A percentile compares a stretch with the other conserved stretches of the same genome.
Conservation (phyloP, 2,113 vertebrate species). For the Dicrurus megarhynchus region DNA sequence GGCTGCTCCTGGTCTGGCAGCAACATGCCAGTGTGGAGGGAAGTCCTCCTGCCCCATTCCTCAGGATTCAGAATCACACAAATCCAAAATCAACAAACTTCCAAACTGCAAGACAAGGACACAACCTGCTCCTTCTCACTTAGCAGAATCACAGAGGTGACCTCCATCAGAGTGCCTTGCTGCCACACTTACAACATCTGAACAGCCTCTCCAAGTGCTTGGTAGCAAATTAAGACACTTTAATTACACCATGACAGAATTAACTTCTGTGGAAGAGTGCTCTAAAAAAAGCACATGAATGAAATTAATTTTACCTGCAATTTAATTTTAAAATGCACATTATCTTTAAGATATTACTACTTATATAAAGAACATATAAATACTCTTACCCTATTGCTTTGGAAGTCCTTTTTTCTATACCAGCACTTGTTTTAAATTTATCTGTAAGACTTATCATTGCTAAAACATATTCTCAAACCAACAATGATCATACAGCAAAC, state of each 20-base stretch:
- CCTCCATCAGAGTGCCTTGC: neutral
- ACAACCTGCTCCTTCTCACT: neutral
- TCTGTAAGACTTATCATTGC: neutral
- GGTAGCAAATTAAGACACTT: neutral
- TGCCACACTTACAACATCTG: neutral
- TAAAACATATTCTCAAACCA: neutral
- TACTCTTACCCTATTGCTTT: neutral
- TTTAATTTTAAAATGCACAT: neutral
- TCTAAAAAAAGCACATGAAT: neutral
- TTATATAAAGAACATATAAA: neutral
- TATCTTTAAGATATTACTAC: neutral
- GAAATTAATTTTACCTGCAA: neutral
- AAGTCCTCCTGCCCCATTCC: neutral
- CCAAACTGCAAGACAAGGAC: neutral
- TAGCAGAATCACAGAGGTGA: neutral
- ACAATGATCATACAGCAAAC: neutral
- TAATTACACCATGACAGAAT: neutral
- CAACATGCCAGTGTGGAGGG: rapidly evolving
- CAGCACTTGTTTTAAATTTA: neutral
- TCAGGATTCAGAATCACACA: neutral
- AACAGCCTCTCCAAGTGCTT: neutral
- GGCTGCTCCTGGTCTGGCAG: neutral
- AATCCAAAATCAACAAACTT: neutral
- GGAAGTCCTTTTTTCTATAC: neutral
- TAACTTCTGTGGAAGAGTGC: neutral